Percentiles rank a stretch among this genome's conserved stretches.
Conservation (phyloP, 2,888 invertebrate species). For the Marronus borbonicus region DNA sequence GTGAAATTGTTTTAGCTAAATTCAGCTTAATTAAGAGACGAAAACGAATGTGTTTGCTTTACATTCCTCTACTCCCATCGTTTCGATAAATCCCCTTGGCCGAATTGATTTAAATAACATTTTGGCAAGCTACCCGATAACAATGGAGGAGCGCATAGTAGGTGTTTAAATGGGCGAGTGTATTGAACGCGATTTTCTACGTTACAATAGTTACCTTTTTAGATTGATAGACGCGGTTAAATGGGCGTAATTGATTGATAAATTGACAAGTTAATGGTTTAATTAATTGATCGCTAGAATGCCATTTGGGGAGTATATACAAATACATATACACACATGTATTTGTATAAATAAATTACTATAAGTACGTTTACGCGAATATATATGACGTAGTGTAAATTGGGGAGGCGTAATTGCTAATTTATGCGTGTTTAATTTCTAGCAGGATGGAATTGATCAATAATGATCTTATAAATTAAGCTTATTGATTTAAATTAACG, state of each 20-base stretch:
- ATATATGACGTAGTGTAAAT: too few species aligned
- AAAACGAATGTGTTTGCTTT: slow-evolving; percentile 17
- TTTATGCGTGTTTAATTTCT: too few species aligned
- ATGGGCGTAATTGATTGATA: slow-evolving; percentile 42
- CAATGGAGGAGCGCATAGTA: slow-evolving; percentile 32
- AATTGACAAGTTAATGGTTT: slow-evolving; percentile 30
- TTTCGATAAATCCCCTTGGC: slow-evolving; percentile 20
- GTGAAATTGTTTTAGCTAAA: slow-evolving; percentile 24
- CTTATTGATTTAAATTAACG: too few species aligned
- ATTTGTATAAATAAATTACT: too few species aligned
- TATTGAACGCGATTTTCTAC: slow-evolving; percentile 8
- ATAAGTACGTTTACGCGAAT: too few species aligned
- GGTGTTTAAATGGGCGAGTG: slow-evolving; percentile 36
- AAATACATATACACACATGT: too few species aligned
- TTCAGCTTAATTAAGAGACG: slow-evolving; percentile 15
- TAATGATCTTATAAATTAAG: too few species aligned
- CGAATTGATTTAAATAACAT: slow-evolving; percentile 35
- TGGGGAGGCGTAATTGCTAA: too few species aligned
- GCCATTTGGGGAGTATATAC: too few species aligned
- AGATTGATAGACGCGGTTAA: slow-evolving; percentile 28
- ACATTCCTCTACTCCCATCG: not conserved
- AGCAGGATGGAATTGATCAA: too few species aligned
- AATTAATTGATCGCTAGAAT: slow-evolving; percentile 32
- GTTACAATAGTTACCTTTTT: slow-evolving; percentile 20
- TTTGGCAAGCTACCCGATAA: slow-evolving; percentile 22